A percentile compares a stretch with the other conserved stretches of the same genome.
Evolutionary conservation across 2,113 vertebrate species (phyloP).

Genomic region (Vidua macroura): DNA sequence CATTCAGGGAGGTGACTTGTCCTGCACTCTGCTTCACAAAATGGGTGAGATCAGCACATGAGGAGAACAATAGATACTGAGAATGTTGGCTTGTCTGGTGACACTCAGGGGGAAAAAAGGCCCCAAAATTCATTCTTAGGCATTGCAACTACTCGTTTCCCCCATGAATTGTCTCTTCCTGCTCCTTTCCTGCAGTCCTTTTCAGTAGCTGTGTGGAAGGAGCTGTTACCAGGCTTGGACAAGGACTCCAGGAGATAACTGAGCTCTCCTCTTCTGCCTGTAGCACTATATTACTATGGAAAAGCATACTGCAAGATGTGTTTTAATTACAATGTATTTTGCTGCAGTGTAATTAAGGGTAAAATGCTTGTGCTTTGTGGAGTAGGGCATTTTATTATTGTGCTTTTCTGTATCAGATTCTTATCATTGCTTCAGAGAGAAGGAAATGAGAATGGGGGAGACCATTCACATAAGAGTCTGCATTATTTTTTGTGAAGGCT

Average conservation of each 20-base stretch:
- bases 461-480: neutral
- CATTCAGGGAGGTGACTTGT: neutral
- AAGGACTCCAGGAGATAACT: neutral
- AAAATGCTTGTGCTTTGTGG: neutral
- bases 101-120: neutral
- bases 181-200: neutral
- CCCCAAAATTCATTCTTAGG: neutral
- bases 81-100: neutral
- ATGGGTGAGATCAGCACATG: fast-evolving
- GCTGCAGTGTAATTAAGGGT: neutral
- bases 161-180: neutral
- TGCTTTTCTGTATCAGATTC: neutral
- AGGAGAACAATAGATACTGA: fast-evolving
- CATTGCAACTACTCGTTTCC: neutral
- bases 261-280: neutral
- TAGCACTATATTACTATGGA: neutral
- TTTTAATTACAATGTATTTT: neutral
- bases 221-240: neutral
- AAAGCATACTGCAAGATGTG: neutral
- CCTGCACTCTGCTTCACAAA: neutral
- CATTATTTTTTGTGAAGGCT: neutral
- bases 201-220: neutral
- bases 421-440: neutral
- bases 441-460: neutral
- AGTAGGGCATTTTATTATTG: neutral